Evolutionary conservation across 1,140 invertebrate species (phyloP), one percentile per base, ranked within the genome.

Genomic region (Bradysia coprophila): DNA sequence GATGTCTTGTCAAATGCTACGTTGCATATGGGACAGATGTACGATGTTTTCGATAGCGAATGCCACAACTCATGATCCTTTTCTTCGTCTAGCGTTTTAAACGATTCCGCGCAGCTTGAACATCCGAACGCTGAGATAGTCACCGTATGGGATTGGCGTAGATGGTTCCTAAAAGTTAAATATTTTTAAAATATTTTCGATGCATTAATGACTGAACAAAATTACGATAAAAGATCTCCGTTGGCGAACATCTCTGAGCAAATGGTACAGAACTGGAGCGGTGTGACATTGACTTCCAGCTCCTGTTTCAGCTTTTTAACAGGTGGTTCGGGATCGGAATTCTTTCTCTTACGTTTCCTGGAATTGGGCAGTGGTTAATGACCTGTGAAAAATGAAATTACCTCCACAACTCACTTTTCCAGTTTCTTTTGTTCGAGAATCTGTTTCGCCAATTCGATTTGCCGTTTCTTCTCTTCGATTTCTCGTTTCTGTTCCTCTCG

Each of bases 51-150:
- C 1, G 54, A 55, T 6, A 59, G 47, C 34, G 57, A 57, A 44
- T 59, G 57, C 57, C 57, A 59, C 24, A 59, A 38, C 28, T 59
- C 53, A 45, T 59, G 57, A 22, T 52, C 50, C 18, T 54, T 55
- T 2, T 59, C 54, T 38, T 59, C 56, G 38, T 46, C 49, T 15
- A 41, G 47, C 22, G 47, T 55, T 16, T 52, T 43, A 18, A 57
- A 49, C 5, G 40, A 52, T 43, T 59, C 57, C 45, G 56, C 51
- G 23, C 57, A 59, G 6, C 52, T 51, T 23, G 49, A 50, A 43
- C 57, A 59, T 10, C 43, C 32, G 34, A 55, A 59, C 6, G 53
- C 55, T 21, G 45, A 39, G 16, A 59, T 48, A 3, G 41, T 50
- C 1, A 57, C 56, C 8, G 52, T 33, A 41, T 59, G 57, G 5